phyloP scores from a whole-genome alignment of 2,797 vertebrate species.

The Leptoclinus maculatus region DNA sequence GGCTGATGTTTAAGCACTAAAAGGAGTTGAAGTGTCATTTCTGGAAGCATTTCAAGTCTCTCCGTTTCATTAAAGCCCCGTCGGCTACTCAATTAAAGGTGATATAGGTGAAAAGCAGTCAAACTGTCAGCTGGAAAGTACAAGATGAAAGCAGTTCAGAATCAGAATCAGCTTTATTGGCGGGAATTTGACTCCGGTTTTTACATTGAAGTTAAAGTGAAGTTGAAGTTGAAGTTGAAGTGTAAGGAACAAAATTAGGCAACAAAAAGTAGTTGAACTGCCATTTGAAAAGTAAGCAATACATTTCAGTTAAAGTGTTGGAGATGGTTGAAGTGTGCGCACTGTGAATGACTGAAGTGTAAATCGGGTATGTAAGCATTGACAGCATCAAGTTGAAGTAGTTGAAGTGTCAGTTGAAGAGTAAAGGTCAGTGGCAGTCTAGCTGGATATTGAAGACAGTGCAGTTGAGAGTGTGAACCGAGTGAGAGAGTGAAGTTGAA shows the following conservation, averaged over 20 bases:
- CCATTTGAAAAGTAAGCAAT: neutral
- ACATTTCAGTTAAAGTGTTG: neutral
- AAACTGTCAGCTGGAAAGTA: neutral
- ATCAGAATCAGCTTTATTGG: too few species aligned
- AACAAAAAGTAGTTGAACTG: neutral
- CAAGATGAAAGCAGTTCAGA: neutral
- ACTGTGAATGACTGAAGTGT: neutral
- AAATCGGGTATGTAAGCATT: neutral
- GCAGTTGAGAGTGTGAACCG: neutral
- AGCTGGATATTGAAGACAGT: neutral
- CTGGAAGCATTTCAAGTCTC: neutral
- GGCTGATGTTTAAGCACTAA: neutral
- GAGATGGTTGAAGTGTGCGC: neutral
- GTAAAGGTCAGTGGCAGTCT: neutral
- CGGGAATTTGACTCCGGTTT: too few species aligned
- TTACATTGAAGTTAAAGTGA: too few species aligned
- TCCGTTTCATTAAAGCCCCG: neutral
- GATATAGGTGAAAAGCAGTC: neutral
- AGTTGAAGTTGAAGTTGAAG: neutral
- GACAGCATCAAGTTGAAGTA: neutral
- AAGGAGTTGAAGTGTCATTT: neutral
- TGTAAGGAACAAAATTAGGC: neutral
- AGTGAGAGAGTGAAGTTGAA: neutral
- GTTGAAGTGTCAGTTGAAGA: neutral
- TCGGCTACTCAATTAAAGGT: neutral